Conservation (phyloP, 53 echinoderm and acorn worm genomes). For the Antedon mediterranea region DNA sequence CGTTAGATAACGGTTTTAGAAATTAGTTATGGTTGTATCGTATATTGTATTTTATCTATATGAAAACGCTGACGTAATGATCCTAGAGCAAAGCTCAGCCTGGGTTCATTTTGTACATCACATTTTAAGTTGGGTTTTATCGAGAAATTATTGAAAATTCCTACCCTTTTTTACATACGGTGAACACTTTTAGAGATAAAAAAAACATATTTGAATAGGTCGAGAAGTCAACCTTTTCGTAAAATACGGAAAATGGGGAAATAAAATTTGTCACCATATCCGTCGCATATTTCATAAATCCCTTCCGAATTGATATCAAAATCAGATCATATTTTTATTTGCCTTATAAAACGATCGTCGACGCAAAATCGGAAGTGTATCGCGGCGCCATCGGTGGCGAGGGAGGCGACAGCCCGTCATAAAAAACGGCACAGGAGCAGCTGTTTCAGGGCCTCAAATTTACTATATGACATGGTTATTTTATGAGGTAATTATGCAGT, state of each 20-base stretch:
- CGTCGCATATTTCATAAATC: background rate
- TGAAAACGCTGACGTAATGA: too few relatives aligned
- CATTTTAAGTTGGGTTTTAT: too few relatives aligned
- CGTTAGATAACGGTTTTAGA: too few relatives aligned
- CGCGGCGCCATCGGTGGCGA: background rate
- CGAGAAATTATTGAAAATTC: too few relatives aligned
- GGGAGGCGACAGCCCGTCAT: background rate
- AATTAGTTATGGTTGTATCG: too few relatives aligned
- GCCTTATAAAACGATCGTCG: background rate
- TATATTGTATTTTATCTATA: too few relatives aligned
- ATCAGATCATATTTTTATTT: background rate
- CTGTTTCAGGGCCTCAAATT: background rate
- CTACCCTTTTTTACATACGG: too few relatives aligned
- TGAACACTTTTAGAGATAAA: too few relatives aligned
- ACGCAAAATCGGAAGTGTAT: background rate
- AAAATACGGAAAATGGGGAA: background rate
- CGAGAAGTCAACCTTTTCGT: background rate
- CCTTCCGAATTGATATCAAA: background rate
- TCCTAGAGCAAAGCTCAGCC: too few relatives aligned
- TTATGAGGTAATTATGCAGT: background rate
- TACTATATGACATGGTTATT: background rate
- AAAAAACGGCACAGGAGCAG: background rate
- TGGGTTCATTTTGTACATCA: too few relatives aligned
- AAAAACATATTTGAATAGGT: too few relatives aligned
- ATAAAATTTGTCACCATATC: background rate